phyloP scores from a whole-genome alignment of 2,888 invertebrate genomes.

The Drosophila mimica region DNA sequence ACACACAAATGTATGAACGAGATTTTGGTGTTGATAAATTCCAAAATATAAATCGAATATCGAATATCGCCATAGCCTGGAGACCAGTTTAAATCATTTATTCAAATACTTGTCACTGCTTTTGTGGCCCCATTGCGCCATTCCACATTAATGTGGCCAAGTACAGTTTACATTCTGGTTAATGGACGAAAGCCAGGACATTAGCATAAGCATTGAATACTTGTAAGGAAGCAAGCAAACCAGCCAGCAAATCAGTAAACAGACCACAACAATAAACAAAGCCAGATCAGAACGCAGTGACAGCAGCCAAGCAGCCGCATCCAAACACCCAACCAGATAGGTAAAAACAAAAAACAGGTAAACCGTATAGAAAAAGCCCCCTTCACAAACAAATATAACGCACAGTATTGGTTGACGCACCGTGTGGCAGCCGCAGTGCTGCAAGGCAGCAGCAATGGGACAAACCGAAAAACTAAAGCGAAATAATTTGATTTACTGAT shows the following conservation, averaged over 20 bases:
- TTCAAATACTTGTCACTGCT: constrained; percentile 25
- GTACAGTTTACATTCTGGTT: constrained; percentile 68
- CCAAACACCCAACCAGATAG: constrained; percentile 48
- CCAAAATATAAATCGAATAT: constrained; percentile 41
- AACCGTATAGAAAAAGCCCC: constrained; percentile 17
- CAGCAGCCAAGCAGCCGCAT: constrained; percentile 12
- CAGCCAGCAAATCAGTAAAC: constrained; percentile 32
- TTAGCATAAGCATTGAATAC: constrained; percentile 31
- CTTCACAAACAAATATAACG: constrained; percentile 4
- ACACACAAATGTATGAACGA: constrained; percentile 13
- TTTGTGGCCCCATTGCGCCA: constrained; percentile 18
- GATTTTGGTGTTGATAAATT: constrained; percentile 60
- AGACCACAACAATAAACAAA: constrained; percentile 37
- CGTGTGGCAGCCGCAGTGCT: constrained; percentile 42
- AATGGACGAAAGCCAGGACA: constrained; percentile 35
- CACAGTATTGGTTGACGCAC: constrained; percentile 45
- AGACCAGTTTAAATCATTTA: constrained; percentile 45
- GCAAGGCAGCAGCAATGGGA: constrained; percentile 23
- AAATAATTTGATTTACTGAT: constrained; percentile 59
- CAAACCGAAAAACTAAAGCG: constrained; percentile 41
- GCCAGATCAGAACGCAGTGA: constrained; percentile 29
- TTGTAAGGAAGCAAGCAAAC: constrained; percentile 31
- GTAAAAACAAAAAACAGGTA: constrained; percentile 32
- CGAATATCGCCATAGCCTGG: constrained; percentile 68
- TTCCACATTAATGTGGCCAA: constrained; percentile 20